Percentiles rank a stretch among this genome's conserved stretches.
phyloP scores from a whole-genome alignment of 2,888 invertebrate species.

The Spialia ferax region DNA sequence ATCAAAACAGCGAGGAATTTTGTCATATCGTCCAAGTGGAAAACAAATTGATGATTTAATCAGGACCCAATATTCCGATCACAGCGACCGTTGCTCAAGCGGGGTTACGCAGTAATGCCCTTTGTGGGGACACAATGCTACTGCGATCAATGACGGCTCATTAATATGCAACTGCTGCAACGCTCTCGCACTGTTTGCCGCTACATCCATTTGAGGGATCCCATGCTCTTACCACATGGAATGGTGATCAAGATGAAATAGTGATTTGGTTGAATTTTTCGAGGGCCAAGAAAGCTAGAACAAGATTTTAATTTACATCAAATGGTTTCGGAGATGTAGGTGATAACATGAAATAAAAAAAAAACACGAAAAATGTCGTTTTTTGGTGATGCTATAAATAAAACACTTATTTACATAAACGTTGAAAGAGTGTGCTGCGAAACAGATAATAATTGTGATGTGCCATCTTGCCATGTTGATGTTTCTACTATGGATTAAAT shows the following conservation, averaged over 20 bases:
- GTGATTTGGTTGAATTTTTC: no score
- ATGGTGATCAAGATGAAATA: neutral
- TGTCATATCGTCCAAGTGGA: constrained; percentile 34
- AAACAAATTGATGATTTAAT: constrained; percentile 38
- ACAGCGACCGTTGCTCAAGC: constrained; percentile 53
- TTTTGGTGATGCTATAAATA: no score
- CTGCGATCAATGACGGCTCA: constrained; percentile 47
- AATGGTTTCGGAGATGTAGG: neutral
- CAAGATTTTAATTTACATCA: neutral
- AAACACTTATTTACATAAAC: no score
- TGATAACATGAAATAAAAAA: no score
- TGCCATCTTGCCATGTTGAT: no score
- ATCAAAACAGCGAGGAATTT: constrained; percentile 33
- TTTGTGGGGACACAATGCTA: constrained; percentile 46
- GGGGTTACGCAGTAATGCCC: constrained; percentile 53
- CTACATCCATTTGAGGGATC: constrained; percentile 12
- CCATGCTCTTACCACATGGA: constrained; percentile 11
- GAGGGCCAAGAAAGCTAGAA: neutral
- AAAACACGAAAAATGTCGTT: no score
- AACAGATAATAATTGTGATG: no score
- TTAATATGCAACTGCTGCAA: constrained; percentile 50
- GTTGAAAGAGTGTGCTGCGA: no score
- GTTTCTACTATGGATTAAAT: neutral
- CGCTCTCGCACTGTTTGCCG: constrained; percentile 14
- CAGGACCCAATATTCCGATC: constrained; percentile 63